These are phyloP conservation scores for Notothenia coriiceps DNA, from an alignment of 2,113 vertebrate species.

Conservation along the genomic window DNA sequence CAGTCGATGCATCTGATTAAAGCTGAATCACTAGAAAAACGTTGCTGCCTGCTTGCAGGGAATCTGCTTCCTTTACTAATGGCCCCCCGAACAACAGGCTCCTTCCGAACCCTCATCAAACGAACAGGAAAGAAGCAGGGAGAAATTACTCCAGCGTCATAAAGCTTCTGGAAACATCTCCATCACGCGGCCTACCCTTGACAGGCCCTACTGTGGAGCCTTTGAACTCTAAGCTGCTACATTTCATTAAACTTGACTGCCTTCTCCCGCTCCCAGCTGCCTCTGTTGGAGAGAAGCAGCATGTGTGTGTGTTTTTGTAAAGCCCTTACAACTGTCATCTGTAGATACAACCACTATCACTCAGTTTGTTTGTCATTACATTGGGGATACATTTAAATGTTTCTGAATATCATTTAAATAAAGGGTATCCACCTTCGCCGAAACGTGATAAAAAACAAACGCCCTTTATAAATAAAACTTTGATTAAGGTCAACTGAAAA, in stretches of 20 bases:
- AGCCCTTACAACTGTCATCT: constrained; percentile 16
- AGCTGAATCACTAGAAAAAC: constrained; percentile 44
- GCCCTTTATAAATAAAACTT: not conserved
- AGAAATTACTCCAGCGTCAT: constrained; percentile 65
- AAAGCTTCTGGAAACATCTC: constrained; percentile 81
- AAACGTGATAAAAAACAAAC: not conserved
- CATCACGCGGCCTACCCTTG: constrained; percentile 69
- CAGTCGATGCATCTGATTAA: constrained; percentile 55
- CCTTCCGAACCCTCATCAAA: constrained; percentile 64
- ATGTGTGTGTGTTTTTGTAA: constrained; percentile 24
- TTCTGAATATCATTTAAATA: not conserved
- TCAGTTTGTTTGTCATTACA: constrained; percentile 20
- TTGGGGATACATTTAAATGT: not conserved
- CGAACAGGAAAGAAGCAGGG: constrained; percentile 60
- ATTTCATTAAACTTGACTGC: constrained; percentile 77
- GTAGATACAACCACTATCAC: constrained; percentile 6
- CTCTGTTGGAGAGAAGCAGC: constrained; percentile 37
- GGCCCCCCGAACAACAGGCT: constrained; percentile 48
- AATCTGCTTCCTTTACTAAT: constrained; percentile 50
- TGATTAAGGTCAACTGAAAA: not conserved
- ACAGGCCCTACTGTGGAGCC: constrained; percentile 75
- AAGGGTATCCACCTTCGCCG: not conserved
- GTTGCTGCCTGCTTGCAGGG: not conserved
- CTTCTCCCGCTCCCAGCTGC: constrained; percentile 62
- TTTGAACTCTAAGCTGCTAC: constrained; percentile 81